Conservation (phyloP, 2,888 invertebrate species). For the Leistus spinibarbis region DNA sequence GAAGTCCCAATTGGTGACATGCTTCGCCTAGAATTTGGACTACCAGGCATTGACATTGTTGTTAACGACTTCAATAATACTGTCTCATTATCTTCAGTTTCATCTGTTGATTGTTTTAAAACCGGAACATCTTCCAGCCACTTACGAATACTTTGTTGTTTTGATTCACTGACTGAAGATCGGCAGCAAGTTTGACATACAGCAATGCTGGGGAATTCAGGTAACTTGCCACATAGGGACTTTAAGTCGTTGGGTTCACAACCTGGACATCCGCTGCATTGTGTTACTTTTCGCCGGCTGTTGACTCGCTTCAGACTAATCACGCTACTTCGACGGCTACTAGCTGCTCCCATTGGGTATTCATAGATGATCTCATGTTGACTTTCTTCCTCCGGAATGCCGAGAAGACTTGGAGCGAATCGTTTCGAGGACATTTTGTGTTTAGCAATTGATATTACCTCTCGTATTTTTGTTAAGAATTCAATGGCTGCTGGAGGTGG, state of each 20-base stretch:
- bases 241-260: slow-evolving; percentile 60
- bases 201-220: slow-evolving; percentile 57
- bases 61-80: slow-evolving; percentile 10
- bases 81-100: slow-evolving; percentile 17
- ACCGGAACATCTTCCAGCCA: slow-evolving; percentile 76
- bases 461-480: slow-evolving; percentile 86
- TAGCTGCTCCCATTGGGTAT: slow-evolving; percentile 49
- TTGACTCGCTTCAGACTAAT: slow-evolving; percentile 68
- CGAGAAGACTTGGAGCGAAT: slow-evolving; percentile 77
- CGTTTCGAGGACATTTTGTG: slow-evolving; percentile 84
- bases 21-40: slow-evolving; percentile 17
- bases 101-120: slow-evolving; percentile 45
- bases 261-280: slow-evolving; percentile 72
- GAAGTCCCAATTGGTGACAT: slow-evolving; percentile 1
- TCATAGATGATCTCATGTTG: slow-evolving; percentile 61
- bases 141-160: slow-evolving; percentile 74
- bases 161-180: slow-evolving; percentile 70
- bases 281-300: slow-evolving; percentile 62
- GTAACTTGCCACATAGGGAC: slow-evolving; percentile 53
- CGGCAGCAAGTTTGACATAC: slow-evolving; percentile 62
- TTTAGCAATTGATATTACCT: slow-evolving; percentile 88
- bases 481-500: slow-evolving; percentile 91
- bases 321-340: slow-evolving; percentile 63
- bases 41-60: slow-evolving; percentile 1
- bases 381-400: slow-evolving; percentile 82